phyloP scores from a whole-genome alignment of 2,888 invertebrate species.

The Amblyteles armatorius region DNA sequence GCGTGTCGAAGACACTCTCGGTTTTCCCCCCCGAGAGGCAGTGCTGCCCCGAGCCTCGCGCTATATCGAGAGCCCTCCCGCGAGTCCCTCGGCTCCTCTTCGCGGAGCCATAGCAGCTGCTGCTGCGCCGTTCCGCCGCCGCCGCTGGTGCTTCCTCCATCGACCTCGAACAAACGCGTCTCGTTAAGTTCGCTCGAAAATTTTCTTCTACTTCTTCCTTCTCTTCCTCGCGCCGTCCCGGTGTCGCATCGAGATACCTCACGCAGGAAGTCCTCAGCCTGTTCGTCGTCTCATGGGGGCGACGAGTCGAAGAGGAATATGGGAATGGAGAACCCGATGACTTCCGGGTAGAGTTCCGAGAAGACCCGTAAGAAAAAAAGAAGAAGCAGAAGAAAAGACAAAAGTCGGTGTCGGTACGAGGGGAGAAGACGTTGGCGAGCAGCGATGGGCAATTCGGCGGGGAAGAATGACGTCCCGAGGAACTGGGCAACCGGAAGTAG shows the following conservation, averaged over 20 bases:
- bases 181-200: slow-evolving; percentile 12
- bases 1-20: slow-evolving; percentile 57
- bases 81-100: slow-evolving; percentile 66
- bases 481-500: slow-evolving; percentile 85
- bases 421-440: slow-evolving; percentile 30
- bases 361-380: slow-evolving; percentile 27
- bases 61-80: slow-evolving; percentile 71
- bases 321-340: slow-evolving; percentile 52
- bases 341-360: slow-evolving; percentile 58
- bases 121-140: slow-evolving; percentile 40
- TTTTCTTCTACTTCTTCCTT: slow-evolving; percentile 20
- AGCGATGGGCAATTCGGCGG: slow-evolving; percentile 88
- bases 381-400: slow-evolving; percentile 6
- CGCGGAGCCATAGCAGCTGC: slow-evolving; percentile 59
- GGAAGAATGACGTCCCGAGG: slow-evolving; percentile 86
- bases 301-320: slow-evolving; percentile 42
- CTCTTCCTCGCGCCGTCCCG: background rate
- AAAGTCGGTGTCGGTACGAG: slow-evolving; percentile 20
- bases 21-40: slow-evolving; percentile 62
- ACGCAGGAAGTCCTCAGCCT: slow-evolving; percentile 45
- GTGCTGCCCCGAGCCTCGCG: slow-evolving; percentile 71
- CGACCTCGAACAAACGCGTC: slow-evolving; percentile 56
- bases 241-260: slow-evolving; percentile 29
- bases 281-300: slow-evolving; percentile 51
- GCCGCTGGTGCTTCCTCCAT: slow-evolving; percentile 46